Base-by-base conservation (phyloP, 2,888 invertebrate species). In the Timema podura region DNA sequence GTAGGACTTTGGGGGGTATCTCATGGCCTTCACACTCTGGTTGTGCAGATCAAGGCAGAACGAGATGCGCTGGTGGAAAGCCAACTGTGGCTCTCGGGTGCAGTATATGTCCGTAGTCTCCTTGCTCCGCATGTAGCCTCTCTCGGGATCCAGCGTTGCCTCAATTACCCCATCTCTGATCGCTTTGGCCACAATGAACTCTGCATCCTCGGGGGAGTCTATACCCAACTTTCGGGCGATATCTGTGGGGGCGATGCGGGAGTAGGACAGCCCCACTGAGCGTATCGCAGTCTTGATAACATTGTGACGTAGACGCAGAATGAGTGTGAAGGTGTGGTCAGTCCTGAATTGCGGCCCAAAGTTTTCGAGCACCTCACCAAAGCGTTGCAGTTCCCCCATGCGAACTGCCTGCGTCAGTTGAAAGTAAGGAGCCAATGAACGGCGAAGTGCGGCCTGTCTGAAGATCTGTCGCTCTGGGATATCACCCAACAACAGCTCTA, bases 81-180 rank as follows among this genome's bases (percentile, higher is more conserved):
- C 96, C 73, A 96, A 83, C 79, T 97, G 92, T 0, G 98, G 98
- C 80, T 98, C 98, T 74, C 95, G 88, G 0, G 98, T 99, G 78
- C 95, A 95, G 81, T 99, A 99, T 75, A 98, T 90, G 80, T 99
- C 98, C 2, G 92, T 93, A 74, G 96, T 95, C 81, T 99, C 98
- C 81, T 96, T 97, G 80, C 97, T 98, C 75, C 97, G 91, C 92
- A 99, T 96, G 79, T 92, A 98, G 11, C 95, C 96, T 77, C 93
- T 91, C 80, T 95, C 95, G 44, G 97, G 97, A 82, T 98, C 96
- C 74, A 99, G 86, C 0, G 92, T 94, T 0, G 98, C 99, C 82
- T 99, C 98, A 79, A 99, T 98, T 2, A 98, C 98, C 69, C 98
- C 97, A 84, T 99, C 99, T 65, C 97, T 87, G 74, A 99, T 98